Evolutionary conservation across 2,113 vertebrate species (phyloP).

Genomic region (Brevimyrus niger): DNA sequence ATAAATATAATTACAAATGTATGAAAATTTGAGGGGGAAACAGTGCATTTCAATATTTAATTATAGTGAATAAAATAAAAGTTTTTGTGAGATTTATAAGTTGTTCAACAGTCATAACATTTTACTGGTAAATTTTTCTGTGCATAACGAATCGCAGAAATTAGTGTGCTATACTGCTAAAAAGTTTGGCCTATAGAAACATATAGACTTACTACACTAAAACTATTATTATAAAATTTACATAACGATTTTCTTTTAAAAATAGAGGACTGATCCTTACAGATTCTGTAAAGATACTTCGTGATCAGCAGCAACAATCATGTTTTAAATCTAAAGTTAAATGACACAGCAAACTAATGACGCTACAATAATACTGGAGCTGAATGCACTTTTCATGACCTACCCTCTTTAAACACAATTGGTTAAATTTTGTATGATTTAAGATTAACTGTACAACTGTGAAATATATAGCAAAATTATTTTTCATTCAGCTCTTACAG

Average conservation of each 20-base stretch:
- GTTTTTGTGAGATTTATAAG: background rate
- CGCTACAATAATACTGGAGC: background rate
- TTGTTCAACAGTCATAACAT: background rate
- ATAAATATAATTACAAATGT: background rate
- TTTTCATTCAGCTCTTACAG: background rate
- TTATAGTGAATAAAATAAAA: background rate
- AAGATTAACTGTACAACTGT: background rate
- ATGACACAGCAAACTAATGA: background rate
- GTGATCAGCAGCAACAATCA: background rate
- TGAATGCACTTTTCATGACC: background rate
- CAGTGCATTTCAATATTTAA: background rate
- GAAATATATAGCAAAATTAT: background rate
- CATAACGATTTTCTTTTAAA: background rate
- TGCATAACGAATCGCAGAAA: background rate
- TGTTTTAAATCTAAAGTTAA: background rate
- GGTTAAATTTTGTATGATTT: background rate
- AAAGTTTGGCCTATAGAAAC: background rate
- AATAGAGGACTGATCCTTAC: background rate
- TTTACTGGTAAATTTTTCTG: background rate
- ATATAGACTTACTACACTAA: background rate
- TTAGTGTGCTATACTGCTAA: background rate
- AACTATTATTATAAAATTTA: background rate
- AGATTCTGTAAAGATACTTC: background rate
- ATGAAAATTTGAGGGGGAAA: background rate
- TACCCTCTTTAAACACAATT: background rate